Percentiles rank a stretch among this genome's conserved stretches.
phyloP scores from a whole-genome alignment of 2,888 invertebrate genomes.

The Drosophila paramelanica region DNA sequence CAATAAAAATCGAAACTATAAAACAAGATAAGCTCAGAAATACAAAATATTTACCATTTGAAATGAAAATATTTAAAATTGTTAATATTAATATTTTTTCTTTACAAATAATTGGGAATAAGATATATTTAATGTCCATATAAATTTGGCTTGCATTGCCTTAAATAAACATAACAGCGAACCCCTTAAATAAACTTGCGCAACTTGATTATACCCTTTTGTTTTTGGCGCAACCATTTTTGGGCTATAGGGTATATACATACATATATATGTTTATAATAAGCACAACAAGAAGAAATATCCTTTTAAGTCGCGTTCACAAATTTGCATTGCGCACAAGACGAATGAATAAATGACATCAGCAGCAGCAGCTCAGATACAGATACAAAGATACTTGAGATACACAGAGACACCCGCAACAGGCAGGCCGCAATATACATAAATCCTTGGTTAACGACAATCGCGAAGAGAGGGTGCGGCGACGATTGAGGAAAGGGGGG shows the following conservation, averaged over 20 bases:
- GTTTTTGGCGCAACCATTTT: conserved; percentile 23
- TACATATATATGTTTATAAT: conserved; percentile 28
- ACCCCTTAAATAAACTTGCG: conserved; percentile 11
- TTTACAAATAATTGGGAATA: neutral
- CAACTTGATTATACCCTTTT: conserved; percentile 38
- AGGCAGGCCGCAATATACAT: conserved; percentile 63
- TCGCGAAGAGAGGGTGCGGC: conserved; percentile 13
- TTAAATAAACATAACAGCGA: neutral
- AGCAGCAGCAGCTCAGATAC: conserved; percentile 38
- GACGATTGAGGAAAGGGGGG: neutral
- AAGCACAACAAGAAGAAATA: conserved; percentile 53
- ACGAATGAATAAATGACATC: conserved; percentile 66
- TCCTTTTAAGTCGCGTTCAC: conserved; percentile 70
- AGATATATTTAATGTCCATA: conserved; percentile 3
- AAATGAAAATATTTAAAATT: too few species aligned
- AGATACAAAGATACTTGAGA: conserved; percentile 5
- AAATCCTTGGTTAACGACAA: conserved; percentile 72
- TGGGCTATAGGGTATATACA: conserved; percentile 30
- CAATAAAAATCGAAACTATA: too few species aligned
- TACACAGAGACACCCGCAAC: conserved; percentile 54
- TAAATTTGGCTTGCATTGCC: neutral
- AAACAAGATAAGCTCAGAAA: neutral
- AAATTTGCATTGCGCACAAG: conserved; percentile 66
- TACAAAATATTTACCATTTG: neutral
- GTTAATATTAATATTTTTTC: too few species aligned